Conservation (phyloP, 2,113 vertebrate genomes). For the Syngnathus typhle region DNA sequence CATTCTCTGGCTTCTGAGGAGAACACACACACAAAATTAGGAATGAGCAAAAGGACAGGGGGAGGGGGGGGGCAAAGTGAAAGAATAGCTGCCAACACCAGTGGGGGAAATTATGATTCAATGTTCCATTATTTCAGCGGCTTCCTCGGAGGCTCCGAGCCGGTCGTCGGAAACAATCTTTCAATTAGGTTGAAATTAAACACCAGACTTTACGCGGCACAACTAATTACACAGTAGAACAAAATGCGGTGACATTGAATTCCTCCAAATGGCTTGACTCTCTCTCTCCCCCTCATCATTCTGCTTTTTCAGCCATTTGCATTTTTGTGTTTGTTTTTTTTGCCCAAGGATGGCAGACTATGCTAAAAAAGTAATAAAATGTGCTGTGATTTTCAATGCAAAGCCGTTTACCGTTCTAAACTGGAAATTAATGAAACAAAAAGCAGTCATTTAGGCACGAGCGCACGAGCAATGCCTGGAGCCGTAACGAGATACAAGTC, state of each 20-base stretch:
- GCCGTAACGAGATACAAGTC: constrained; percentile 31
- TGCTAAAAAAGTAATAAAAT: background rate
- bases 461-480: constrained; percentile 6
- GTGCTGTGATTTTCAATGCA: background rate
- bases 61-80: background rate
- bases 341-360: no score
- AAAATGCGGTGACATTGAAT: constrained; percentile 7
- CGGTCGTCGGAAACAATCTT: constrained; percentile 34
- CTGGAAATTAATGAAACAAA: constrained; percentile 38
- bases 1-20: constrained; percentile 93
- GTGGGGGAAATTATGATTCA: constrained; percentile 54
- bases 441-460: constrained; percentile 29
- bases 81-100: constrained; percentile 41
- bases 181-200: constrained; percentile 58
- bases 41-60: background rate
- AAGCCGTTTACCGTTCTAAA: background rate
- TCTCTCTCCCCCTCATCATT: background rate
- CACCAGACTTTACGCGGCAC: constrained; percentile 30
- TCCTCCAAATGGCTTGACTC: background rate
- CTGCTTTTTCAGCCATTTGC: background rate
- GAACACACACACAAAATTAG: constrained; percentile 32
- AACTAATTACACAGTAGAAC: constrained; percentile 33
- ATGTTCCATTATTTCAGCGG: constrained; percentile 52
- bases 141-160: constrained; percentile 46
- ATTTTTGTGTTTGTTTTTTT: no score